Percentiles rank a stretch among this genome's conserved stretches.
phyloP scores from a whole-genome alignment of 2,113 vertebrate species.

The Oncorhynchus clarkii region DNA sequence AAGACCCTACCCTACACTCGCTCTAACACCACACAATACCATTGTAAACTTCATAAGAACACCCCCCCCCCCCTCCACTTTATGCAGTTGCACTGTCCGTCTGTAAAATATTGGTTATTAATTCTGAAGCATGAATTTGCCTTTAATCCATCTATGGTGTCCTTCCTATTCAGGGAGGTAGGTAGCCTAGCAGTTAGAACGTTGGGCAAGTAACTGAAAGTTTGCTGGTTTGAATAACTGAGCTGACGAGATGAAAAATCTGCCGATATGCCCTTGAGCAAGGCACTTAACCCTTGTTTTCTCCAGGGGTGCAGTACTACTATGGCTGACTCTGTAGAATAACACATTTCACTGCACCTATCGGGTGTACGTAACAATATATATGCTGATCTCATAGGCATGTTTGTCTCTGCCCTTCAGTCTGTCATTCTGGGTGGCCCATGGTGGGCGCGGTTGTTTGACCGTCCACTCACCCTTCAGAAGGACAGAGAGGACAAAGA shows the following conservation, averaged over 20 bases:
- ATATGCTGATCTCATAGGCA: not conserved
- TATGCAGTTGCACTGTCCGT: not conserved
- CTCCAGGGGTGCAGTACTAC: too few relatives aligned
- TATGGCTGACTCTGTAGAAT: too few relatives aligned
- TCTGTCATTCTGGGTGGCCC: conserved; percentile 26
- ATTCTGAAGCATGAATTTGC: not conserved
- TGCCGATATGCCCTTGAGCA: too few relatives aligned
- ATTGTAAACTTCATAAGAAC: not conserved
- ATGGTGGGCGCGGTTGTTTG: conserved; percentile 21
- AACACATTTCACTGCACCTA: too few relatives aligned
- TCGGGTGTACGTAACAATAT: too few relatives aligned
- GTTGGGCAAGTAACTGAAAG: too few relatives aligned
- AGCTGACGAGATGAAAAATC: too few relatives aligned
- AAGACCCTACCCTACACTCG: not conserved
- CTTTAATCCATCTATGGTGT: not conserved
- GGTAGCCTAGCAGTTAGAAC: too few relatives aligned
- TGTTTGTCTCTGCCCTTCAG: conserved; percentile 12
- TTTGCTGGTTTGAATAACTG: too few relatives aligned
- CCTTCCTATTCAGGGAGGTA: not conserved
- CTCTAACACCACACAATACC: conserved; percentile 11
- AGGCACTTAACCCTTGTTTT: too few relatives aligned
- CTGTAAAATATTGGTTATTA: not conserved
- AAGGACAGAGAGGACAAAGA: not conserved
- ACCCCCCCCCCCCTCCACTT: conserved; percentile 1
- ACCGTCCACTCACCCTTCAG: conserved; percentile 42